Conservation (phyloP, 2,888 invertebrate species). For the Lucinisca nassula region DNA sequence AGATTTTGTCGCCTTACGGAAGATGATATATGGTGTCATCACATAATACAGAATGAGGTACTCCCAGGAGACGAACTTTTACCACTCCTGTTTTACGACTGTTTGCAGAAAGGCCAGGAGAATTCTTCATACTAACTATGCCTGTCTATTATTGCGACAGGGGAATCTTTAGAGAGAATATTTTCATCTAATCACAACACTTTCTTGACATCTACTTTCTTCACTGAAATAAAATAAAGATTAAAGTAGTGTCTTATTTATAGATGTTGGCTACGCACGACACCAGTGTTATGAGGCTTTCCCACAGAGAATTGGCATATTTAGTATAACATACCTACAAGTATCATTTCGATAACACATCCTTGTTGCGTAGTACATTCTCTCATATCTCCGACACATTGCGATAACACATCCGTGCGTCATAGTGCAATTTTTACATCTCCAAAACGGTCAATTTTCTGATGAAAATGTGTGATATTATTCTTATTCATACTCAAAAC, state of each 20-base stretch:
- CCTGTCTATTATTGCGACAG: constrained; percentile 41
- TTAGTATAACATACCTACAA: too few relatives aligned
- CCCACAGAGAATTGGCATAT: too few relatives aligned
- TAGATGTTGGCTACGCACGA: background rate
- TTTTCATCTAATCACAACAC: constrained; percentile 12
- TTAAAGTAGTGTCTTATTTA: background rate
- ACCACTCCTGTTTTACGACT: constrained; percentile 54
- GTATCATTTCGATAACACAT: too few relatives aligned
- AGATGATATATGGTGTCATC: background rate
- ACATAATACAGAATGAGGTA: background rate
- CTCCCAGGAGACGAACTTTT: background rate
- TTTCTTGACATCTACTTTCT: constrained; percentile 3
- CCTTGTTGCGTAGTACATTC: too few relatives aligned
- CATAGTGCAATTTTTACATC: too few relatives aligned
- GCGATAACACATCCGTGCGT: too few relatives aligned
- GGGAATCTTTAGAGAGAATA: constrained; percentile 19
- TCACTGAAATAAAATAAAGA: background rate
- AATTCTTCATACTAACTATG: constrained; percentile 28
- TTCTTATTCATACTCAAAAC: too few relatives aligned
- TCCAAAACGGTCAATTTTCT: too few relatives aligned
- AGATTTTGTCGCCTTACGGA: background rate
- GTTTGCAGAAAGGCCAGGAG: constrained; percentile 29
- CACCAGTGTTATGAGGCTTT: background rate
- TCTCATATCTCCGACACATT: too few relatives aligned
- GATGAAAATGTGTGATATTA: too few relatives aligned